Conservation (phyloP, 2,888 invertebrate genomes). For the Podabrus alpinus region DNA sequence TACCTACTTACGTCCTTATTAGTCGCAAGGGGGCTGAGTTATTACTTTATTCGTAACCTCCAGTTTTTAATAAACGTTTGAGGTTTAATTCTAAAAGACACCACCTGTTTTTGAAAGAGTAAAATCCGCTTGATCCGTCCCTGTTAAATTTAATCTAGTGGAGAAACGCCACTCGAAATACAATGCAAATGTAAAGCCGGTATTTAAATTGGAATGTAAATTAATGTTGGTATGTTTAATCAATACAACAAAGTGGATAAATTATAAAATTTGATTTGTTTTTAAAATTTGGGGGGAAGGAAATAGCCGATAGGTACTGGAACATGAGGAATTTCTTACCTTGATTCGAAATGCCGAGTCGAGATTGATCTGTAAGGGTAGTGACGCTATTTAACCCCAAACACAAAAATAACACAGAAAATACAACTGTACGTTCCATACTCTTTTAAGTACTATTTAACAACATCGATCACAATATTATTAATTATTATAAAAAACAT, state of each 20-base stretch:
- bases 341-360: constrained; percentile 8
- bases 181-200: neutral
- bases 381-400: constrained; percentile 9
- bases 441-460: constrained; percentile 16
- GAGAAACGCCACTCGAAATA: neutral
- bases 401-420: constrained; percentile 8
- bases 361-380: neutral
- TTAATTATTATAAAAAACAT: neutral
- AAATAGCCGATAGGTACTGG: neutral
- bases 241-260: neutral
- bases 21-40: too few species aligned
- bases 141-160: neutral
- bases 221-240: neutral
- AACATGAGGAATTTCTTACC: neutral
- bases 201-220: neutral
- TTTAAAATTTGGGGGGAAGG: neutral
- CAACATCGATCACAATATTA: constrained; percentile 4
- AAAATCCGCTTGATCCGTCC: neutral
- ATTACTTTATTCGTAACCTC: neutral
- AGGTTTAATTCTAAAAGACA: neutral
- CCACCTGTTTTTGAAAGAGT: neutral
- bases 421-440: constrained; percentile 10
- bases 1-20: too few species aligned
- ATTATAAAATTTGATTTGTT: neutral
- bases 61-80: neutral